Evolutionary conservation across 2,797 vertebrate species (phyloP), one percentile per base, ranked within the genome.

Genomic region (Hozukius guyotensis): DNA sequence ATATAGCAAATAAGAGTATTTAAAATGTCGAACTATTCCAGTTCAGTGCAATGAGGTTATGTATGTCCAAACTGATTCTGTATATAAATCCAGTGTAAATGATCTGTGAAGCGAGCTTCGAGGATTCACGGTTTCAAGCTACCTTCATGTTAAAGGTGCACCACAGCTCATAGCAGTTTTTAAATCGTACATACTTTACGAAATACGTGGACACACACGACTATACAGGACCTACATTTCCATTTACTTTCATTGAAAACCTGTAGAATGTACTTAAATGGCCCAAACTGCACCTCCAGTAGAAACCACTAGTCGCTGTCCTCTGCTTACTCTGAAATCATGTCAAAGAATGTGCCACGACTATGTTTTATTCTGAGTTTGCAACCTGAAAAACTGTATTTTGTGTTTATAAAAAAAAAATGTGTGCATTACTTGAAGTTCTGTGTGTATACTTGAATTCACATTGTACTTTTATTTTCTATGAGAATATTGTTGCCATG

Each of bases 361-460:
- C 29, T 72, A 67, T 57, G 71, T 88, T 91, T 86, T 79, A 75
- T 81, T 88, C 25, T 86, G 32, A 75, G 84, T 92, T 92, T 87
- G 86, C 91, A 89, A 90, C 87, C 87, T 91, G 79, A 92, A 92
- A 22, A 79, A 69, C 83, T 92, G 87, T 90, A 90, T 89, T 92
- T 92, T 93, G 83, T 91, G 88, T 93, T 92, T 75, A 80, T 87
- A 81, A 77, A 79, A 73, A 78, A 75, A 65, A 34, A 79, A 81
- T 22, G 72, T 85, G 90, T 93, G 87, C 88, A 84, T 94, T 94
- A 92, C 90, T 94, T 95, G 91, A 95, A 93, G 89, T 94, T 94
- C 64, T 86, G 85, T 93, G 92, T 91, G 93, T 93, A 91, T 93
- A 96, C 93, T 95, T 93, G 91, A 94, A 95, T 89, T 86, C 73